Evolutionary conservation across 2,113 vertebrate genomes (phyloP).

Genomic region (Pygoscelis adeliae): DNA sequence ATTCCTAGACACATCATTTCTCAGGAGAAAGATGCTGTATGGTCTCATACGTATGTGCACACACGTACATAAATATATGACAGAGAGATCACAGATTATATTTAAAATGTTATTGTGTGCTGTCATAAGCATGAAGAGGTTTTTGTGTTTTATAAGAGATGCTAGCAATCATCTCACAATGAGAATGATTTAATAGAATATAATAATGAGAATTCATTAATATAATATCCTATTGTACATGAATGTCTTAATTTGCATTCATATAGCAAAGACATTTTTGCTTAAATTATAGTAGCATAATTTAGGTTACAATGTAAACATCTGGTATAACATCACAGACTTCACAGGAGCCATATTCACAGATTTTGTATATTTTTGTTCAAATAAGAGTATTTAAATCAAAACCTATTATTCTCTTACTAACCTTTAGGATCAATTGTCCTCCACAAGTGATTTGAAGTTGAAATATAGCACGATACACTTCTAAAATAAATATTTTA

Average conservation of each 20-base stretch:
- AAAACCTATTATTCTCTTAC: not conserved
- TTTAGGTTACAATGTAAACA: not conserved
- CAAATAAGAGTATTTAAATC: not conserved
- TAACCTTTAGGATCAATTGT: not conserved
- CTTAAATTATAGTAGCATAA: not conserved
- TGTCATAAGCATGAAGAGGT: not conserved
- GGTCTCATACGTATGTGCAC: not conserved
- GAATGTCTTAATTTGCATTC: not conserved
- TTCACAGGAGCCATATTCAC: not conserved
- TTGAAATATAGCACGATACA: not conserved
- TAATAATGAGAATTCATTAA: not conserved
- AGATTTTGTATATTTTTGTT: not conserved
- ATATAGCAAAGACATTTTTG: not conserved
- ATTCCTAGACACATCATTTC: not conserved
- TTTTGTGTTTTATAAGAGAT: not conserved
- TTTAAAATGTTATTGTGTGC: not conserved
- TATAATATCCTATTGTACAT: not conserved
- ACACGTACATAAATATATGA: not conserved
- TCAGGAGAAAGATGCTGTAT: not conserved
- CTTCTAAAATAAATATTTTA: slow-evolving; percentile 44
- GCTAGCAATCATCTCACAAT: not conserved
- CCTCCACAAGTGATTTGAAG: not conserved
- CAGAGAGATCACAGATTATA: not conserved
- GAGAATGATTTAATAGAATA: not conserved
- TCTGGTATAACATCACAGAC: not conserved